These are phyloP conservation scores for Tetramorium simillimum DNA, from an alignment of 1,140 invertebrate genomes.

Conservation along the genomic window DNA sequence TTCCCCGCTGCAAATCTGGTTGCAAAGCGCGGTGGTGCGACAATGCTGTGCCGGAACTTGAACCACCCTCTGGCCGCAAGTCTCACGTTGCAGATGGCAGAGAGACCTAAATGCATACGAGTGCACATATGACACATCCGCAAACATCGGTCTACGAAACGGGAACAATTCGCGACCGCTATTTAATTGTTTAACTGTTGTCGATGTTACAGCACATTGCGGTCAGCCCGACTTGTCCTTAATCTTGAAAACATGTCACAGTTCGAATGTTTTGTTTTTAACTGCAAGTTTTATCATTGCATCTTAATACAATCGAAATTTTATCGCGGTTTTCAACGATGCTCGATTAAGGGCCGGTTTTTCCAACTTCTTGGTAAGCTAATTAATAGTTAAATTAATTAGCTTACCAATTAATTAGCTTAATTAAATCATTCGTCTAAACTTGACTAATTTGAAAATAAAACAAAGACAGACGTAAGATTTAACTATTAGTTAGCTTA, in stretches of 20 bases:
- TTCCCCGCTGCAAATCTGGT: constrained; percentile 90
- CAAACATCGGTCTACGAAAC: neutral
- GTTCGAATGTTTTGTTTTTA: neutral
- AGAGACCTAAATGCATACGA: constrained; percentile 88
- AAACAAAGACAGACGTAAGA: no score
- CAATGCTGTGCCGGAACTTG: constrained; percentile 92
- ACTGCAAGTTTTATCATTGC: neutral
- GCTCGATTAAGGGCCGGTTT: neutral
- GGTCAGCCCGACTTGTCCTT: neutral
- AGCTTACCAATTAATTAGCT: no score
- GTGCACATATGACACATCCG: neutral
- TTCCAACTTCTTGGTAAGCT: no score
- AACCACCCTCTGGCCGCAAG: constrained; percentile 94
- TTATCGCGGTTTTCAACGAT: neutral
- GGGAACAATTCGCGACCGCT: neutral
- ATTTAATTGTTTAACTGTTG: neutral
- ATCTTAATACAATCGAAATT: neutral
- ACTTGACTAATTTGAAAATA: no score
- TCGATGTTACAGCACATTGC: neutral
- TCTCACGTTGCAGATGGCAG: constrained; percentile 94
- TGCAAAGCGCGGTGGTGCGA: constrained; percentile 92
- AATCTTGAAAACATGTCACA: neutral
- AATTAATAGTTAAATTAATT: no score
- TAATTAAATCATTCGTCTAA: no score
- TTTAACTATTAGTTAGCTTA: no score